Evolutionary conservation across 64 coral and sea anemone species (phyloP), one percentile per base, ranked within the genome.

Genomic region (Actinia tenebrosa): DNA sequence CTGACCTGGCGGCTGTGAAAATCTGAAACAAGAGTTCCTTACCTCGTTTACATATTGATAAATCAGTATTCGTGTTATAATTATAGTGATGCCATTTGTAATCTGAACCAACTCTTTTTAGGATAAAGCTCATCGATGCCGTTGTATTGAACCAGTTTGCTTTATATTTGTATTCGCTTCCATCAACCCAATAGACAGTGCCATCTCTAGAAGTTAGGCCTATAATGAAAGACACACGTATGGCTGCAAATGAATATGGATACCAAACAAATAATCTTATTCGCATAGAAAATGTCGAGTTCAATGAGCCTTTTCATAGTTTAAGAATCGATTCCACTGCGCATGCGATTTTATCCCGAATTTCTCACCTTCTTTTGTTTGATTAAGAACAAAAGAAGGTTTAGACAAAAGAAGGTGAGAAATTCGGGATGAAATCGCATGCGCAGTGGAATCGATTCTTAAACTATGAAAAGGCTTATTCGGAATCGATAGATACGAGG

Each of bases 21-120:
- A n/a, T 20, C 63, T 1, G 22, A 0, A 23, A 25, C n/a, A 7
- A 66, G 19, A 16, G n/a, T 23, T 15, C 0, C 19, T 84, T 60
- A 84, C 82, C 82, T 53, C 82, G 47, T 60, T 84, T 84, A 16
- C 82, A 84, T 84, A 84, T 56, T 46, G 50, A 19, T 27, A 17
- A 2, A 7, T 14, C 19, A 43, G 43, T 26, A 18, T 4, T 22
- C 26, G 46, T 60, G 0, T 15, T 3, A 25, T 45, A 84, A 59
- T 26, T 5, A 59, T 4, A 42, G 16, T 84, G 50, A 16, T 1
- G 26, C 82, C 53, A 84, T 20, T 18, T 30, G 50, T 84, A 84
- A 79, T 79, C 77, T 42, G 27, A 10, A 6, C 14, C 77, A 22
- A 3, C 20, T 79, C 27, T 79, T 79, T 26, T 4, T 47, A 79